Base-by-base conservation (phyloP, 2,113 vertebrate genomes). In the Plecotus auritus region DNA sequence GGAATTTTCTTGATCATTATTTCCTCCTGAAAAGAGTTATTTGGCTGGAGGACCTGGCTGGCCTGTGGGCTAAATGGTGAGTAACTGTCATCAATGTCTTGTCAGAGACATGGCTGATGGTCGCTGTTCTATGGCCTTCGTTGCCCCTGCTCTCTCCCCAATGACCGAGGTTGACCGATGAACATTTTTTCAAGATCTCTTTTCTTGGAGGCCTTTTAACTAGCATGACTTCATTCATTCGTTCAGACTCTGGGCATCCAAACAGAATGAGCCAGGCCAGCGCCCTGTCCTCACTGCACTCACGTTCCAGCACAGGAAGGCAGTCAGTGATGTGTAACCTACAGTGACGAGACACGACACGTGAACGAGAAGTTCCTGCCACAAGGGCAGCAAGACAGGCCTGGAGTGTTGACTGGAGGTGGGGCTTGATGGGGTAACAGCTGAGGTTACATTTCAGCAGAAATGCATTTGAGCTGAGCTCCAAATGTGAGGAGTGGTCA, bases 1-100 rank as follows among this genome's bases (percentile, higher is more conserved):
- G 35, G 54, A 59, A 30, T 73, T 95, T 96, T 93, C 90, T 35
- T 73, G 51, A 64, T 92, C 40, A 8, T 88, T 86, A 70, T 59
- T 97, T 95, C 85, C 54, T 74, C 37, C 72, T 85, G 72, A 49
- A 91, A 22, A n/a, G 76, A 74, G 23, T 77, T 76, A 23, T 26
- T 4, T 74, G 76, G 18, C 87, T 69, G 10, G 64, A 64, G 45
- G 32, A 26, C 42, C 66, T 23, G n/a, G 28, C 73, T 80, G 37
- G 56, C 64, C 7, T 13, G 20, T 59, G 70, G 51, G 13, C 70
- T 93, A 66, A 64, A 40, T 30, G 35, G 22, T 42, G 9, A 77
- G 40, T 61, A 59, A 78, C 30, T 83, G 20, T 74, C 59, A 49
- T 32, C 42, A 28, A 30, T 69, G 45, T 69, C 81, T 59, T 66